These are phyloP conservation scores for Noctilio leporinus DNA, from an alignment of 2,113 vertebrate genomes.

Conservation along the genomic window DNA sequence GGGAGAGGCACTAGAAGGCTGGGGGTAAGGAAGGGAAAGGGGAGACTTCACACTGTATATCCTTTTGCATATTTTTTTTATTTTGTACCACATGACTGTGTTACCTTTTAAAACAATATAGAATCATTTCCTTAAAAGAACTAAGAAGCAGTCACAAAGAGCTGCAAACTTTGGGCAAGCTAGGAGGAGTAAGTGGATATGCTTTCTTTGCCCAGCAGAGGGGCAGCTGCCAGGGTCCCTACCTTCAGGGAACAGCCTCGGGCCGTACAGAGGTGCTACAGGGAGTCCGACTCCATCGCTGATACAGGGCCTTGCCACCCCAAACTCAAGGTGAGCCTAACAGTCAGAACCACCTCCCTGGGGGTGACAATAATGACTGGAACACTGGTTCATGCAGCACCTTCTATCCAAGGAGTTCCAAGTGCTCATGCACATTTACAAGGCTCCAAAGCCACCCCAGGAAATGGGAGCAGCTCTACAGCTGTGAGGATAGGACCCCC, in stretches of 20 bases:
- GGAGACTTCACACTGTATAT: background rate
- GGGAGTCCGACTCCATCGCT: background rate
- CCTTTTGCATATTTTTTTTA: background rate
- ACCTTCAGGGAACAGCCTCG: background rate
- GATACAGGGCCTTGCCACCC: accelerated
- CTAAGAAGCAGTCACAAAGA: background rate
- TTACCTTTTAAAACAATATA: background rate
- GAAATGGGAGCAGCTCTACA: background rate
- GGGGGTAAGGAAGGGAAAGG: background rate
- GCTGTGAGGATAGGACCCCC: background rate
- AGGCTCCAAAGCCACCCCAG: no score
- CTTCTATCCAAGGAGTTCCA: background rate
- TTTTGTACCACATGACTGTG: background rate
- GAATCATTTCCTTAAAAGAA: background rate
- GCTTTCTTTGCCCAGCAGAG: background rate
- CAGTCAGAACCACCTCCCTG: background rate
- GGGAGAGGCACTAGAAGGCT: no score
- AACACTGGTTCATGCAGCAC: background rate
- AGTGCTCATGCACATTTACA: background rate
- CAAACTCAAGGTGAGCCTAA: background rate
- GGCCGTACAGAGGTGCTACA: background rate
- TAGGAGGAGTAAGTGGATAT: background rate
- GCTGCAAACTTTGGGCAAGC: background rate
- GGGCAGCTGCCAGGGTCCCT: background rate
- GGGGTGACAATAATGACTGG: background rate